Evolutionary conservation across 2,113 vertebrate genomes (phyloP), one percentile per base, ranked within the genome.

Genomic region (Serilophus lunatus): DNA sequence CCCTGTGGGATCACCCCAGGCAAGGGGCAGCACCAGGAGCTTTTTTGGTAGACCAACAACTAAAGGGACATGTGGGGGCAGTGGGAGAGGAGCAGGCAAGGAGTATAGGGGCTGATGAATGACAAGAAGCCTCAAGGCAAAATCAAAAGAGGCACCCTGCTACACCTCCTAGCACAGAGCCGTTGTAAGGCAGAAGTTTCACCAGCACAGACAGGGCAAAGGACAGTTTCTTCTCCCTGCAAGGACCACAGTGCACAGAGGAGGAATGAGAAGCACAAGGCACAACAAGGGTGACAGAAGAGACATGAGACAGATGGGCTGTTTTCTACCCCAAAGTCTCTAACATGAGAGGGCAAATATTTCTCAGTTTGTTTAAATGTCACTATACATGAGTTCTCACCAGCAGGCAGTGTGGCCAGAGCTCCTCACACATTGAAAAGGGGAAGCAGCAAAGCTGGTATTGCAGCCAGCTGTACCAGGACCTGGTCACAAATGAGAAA

Each of bases 11-110:
- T 10, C 26, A 44, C 7, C 2, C 24, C 15, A 20, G 38, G 54
- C 6, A 13, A 80, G 20, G 9, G 10, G 16, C 0, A 0, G 65
- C 28, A 60, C 0, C 19, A 0, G 40, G 19, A n/a, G 5, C 7
- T 57, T 59, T 80, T 86, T 0, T 3, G 16, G 28, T 7, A 40
- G 33, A 28, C 26, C 14, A 70, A 26, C 22, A 74, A 35, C 36
- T 28, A 74, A 56, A 50, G n/a, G 17, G 45, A 65, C 9, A 31
- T 3, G 4, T 3, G 1, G 31, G 35, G 79, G 29, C 23, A 59
- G 25, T 1, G 4, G 12, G 26, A 83, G 10, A 65, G 29, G 23
- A 70, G 31, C 23, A 40, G 20, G 29, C 16, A 64, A 87, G 18
- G 33, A 31, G 16, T 19, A 42, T 17, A 36, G 16, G 7, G 22